phyloP scores from a whole-genome alignment of 2,113 vertebrate genomes.

The Grammomys surdaster region DNA sequence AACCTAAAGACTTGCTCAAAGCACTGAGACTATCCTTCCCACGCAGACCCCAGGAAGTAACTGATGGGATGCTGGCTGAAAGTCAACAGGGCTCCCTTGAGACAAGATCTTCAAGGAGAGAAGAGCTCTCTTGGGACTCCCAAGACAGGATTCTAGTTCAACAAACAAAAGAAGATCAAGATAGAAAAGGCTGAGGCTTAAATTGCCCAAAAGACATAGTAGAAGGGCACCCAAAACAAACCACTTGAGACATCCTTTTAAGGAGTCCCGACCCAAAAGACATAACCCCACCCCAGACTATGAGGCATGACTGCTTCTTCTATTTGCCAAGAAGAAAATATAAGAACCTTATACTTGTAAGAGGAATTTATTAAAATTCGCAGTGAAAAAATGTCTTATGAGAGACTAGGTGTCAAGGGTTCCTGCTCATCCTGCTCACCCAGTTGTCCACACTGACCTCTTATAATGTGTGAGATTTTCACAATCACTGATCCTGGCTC shows the following conservation, averaged over 20 bases:
- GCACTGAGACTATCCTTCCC: slow-evolving; percentile 32
- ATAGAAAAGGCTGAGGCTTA: not conserved
- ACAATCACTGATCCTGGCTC: not conserved
- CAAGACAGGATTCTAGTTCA: slow-evolving; percentile 33
- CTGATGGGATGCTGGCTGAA: slow-evolving; percentile 21
- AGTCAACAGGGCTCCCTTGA: slow-evolving; percentile 18
- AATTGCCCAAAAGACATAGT: not conserved
- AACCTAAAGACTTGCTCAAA: slow-evolving; percentile 46
- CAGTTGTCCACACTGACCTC: not conserved
- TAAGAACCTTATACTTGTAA: not conserved
- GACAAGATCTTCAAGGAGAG: slow-evolving; percentile 15
- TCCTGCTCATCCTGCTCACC: not conserved
- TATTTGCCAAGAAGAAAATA: not conserved
- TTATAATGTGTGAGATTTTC: not conserved
- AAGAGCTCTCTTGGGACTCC: not conserved
- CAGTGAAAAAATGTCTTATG: not conserved
- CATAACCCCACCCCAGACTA: not conserved
- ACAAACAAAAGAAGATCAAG: slow-evolving; percentile 55
- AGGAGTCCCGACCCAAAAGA: not conserved
- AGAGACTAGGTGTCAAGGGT: not conserved
- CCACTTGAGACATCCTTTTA: not conserved
- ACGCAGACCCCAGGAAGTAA: slow-evolving; percentile 14
- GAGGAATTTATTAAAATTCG: not conserved
- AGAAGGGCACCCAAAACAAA: not conserved
- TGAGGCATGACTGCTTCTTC: not conserved